phyloP scores from a whole-genome alignment of 2,113 vertebrate genomes.

The Neogobius melanostomus region DNA sequence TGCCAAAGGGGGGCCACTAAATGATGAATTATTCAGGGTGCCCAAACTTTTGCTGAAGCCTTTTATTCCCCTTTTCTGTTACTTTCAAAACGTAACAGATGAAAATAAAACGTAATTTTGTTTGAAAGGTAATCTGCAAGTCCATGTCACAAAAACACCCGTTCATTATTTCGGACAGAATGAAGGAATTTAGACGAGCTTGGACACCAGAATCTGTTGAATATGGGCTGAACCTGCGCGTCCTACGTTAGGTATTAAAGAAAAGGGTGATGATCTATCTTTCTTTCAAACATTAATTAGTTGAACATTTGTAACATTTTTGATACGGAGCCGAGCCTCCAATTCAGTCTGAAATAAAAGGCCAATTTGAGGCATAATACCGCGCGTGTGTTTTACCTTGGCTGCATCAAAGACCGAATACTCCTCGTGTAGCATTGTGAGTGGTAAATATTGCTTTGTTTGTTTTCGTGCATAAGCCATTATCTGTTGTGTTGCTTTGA shows the following conservation, averaged over 20 bases:
- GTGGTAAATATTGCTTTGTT: slow-evolving; percentile 27
- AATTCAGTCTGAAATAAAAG: slow-evolving; percentile 24
- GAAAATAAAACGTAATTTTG: too few relatives aligned
- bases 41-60: too few relatives aligned
- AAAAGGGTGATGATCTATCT: not conserved
- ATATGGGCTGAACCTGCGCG: not conserved
- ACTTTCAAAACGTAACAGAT: too few relatives aligned
- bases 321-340: slow-evolving; percentile 1
- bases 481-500: not conserved
- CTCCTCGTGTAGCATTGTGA: slow-evolving; percentile 11
- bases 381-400: slow-evolving; percentile 34
- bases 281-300: not conserved
- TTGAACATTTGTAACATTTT: not conserved
- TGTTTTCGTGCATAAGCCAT: slow-evolving; percentile 11
- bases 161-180: not conserved
- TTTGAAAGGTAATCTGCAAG: too few relatives aligned
- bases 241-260: not conserved
- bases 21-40: too few relatives aligned
- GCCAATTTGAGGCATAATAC: slow-evolving; percentile 31
- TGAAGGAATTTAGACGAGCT: not conserved
- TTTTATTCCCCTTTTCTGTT: too few relatives aligned
- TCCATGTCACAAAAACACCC: too few relatives aligned
- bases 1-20: too few relatives aligned
- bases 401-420: slow-evolving; percentile 2
- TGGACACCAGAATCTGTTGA: not conserved